Base-by-base conservation (phyloP, 35 echinoderm and acorn worm species). In the Heliocidaris tuberculata region DNA sequence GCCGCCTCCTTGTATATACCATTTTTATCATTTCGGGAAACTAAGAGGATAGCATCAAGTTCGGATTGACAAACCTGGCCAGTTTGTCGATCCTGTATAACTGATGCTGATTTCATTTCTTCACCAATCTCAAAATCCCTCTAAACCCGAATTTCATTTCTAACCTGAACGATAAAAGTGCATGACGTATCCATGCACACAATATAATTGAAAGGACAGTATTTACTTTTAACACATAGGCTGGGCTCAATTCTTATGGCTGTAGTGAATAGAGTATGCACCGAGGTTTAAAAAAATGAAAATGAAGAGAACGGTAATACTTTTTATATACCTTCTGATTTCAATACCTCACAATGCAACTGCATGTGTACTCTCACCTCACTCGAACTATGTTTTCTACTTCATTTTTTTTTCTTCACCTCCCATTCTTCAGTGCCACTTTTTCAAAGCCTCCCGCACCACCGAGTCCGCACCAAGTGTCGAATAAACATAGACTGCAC, bases 241-340 rank as follows among this genome's bases (percentile, higher is more conserved):
- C 87, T 89, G 87, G 87, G 87, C 87, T 89, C 87, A 24, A 42
- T 32, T 47, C 31, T 47, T 7, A 17, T 47, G 87, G 30, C 87
- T 89, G 87, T 89, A 89, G 87, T 89, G 87, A 89, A 89, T 48
- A 89, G 87, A 48, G 87, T 89, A 89, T 47, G 87, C 87, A 89
- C 87, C 31, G 30, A 89, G 29, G 32, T 89, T 47, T 29, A 17
- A n/a, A 15, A 32, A 48, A 89, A 48, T 16, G 32, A 35, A 35
- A 48, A 31, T 5, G 13, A 48, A 89, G 19, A 32, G 15, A 89
- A 89, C 16, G 31, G 31, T 42, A 89, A 48, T 6, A 89, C 31
- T 47, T 1, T 1, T 78, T 78, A 56, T 6, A 48, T 48, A 48
- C 87, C 32, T 89, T 48, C 47, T 89, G 31, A 47, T 89, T 89